Conservation (phyloP, 2,888 invertebrate genomes). For the Agrotis clavis region DNA sequence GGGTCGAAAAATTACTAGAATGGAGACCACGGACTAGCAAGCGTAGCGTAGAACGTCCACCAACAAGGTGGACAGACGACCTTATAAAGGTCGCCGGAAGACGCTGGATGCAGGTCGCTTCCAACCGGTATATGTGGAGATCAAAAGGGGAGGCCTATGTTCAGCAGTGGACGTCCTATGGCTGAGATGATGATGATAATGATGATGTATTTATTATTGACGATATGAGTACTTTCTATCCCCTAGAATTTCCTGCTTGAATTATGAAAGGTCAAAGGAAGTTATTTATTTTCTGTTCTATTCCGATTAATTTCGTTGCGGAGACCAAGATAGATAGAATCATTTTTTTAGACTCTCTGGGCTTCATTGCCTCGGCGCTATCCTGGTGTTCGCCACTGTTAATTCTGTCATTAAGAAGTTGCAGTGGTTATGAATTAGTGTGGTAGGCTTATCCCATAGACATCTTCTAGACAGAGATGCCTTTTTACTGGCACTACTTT, state of each 20-base stretch:
- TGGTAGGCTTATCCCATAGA: neutral
- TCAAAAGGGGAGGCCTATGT: no score
- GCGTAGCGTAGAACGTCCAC: no score
- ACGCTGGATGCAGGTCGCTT: no score
- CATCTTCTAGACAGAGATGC: neutral
- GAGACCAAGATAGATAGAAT: neutral
- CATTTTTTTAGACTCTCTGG: neutral
- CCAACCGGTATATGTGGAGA: no score
- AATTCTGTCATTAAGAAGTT: neutral
- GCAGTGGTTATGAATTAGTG: neutral
- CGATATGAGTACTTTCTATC: neutral
- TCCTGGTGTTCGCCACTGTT: neutral
- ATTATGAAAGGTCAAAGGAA: no score
- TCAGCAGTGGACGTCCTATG: no score
- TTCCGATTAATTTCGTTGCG: neutral
- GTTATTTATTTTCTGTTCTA: neutral
- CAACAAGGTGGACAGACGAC: no score
- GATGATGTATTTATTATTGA: no score
- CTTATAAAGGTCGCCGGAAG: no score
- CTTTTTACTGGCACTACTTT: neutral
- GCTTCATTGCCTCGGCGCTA: neutral
- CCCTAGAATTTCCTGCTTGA: neutral
- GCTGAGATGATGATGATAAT: no score
- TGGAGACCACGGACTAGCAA: no score
- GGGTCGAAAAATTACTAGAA: no score